Percentiles rank a stretch among this genome's conserved stretches.
Evolutionary conservation across 2,888 invertebrate genomes (phyloP).

Genomic region (Brachyopa scutellaris): DNA sequence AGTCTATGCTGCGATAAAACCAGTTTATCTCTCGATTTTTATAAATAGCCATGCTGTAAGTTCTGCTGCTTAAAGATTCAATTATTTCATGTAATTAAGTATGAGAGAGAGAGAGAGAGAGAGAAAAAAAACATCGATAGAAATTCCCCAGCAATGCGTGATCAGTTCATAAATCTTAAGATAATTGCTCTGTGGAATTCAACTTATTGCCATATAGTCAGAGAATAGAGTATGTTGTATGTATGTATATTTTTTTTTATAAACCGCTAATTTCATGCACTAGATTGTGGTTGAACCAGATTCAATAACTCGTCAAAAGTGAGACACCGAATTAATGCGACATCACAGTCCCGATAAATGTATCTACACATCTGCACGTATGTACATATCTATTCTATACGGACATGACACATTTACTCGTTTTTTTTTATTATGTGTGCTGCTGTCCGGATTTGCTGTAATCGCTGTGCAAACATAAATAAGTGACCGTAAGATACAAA

Average conservation of each 20-base stretch:
- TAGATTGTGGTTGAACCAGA: slow-evolving; percentile 34
- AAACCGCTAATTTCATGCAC: slow-evolving; percentile 50
- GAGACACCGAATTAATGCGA: slow-evolving; percentile 57
- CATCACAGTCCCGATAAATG: slow-evolving; percentile 35
- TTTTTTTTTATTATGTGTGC: slow-evolving; percentile 10
- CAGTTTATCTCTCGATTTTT: too few relatives aligned
- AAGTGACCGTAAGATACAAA: slow-evolving; percentile 29
- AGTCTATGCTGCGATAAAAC: too few relatives aligned
- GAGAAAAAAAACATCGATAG: not conserved
- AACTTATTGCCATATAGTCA: not conserved
- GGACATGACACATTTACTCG: slow-evolving; percentile 26
- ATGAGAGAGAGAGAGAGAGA: not conserved
- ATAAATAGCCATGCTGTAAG: slow-evolving; percentile 47
- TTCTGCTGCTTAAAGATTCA: slow-evolving; percentile 34
- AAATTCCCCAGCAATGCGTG: slow-evolving; percentile 27
- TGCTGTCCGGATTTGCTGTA: slow-evolving; percentile 34
- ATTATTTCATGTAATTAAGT: slow-evolving; percentile 18
- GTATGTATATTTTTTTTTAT: not conserved
- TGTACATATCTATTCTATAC: not conserved
- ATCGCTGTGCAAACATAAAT: slow-evolving; percentile 39
- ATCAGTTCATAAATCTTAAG: slow-evolving; percentile 22
- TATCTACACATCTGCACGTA: not conserved
- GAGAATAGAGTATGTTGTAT: too few relatives aligned
- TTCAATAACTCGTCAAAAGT: slow-evolving; percentile 62
- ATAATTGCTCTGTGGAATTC: slow-evolving; percentile 27